A percentile compares a stretch with the other conserved stretches of the same genome.
Evolutionary conservation across 2,113 vertebrate species (phyloP).

Genomic region (Megaptera novaeangliae): DNA sequence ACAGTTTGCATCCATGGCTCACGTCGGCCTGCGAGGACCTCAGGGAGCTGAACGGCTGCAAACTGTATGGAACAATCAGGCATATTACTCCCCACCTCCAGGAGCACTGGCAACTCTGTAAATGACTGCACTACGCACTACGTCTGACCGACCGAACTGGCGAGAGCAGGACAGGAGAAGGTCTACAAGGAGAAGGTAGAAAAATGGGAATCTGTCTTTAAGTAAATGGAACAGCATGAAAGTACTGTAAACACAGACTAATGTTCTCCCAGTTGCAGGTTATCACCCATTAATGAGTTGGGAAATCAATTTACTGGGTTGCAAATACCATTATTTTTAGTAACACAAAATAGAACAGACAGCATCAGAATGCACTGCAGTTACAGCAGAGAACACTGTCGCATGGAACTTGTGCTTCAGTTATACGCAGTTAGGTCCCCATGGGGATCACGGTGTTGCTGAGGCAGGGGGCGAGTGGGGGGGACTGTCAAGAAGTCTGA

Average conservation of each 20-base stretch:
- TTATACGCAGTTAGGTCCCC: background rate
- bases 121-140: background rate
- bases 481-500: background rate
- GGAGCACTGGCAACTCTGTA: background rate
- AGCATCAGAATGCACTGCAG: background rate
- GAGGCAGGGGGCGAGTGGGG: background rate
- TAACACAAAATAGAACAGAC: background rate
- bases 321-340: background rate
- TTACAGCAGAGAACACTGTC: background rate
- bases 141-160: background rate
- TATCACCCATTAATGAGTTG: background rate
- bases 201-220: background rate
- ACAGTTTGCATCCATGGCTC: background rate
- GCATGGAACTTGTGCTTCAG: background rate
- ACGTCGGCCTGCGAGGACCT: accelerated
- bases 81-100: background rate
- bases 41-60: background rate
- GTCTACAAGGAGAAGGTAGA: background rate
- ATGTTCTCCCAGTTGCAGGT: background rate
- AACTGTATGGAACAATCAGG: background rate
- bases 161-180: background rate
- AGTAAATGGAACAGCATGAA: background rate
- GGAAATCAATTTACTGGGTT: background rate
- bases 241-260: background rate
- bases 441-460: background rate